Evolutionary conservation across 2,888 invertebrate species (phyloP), one percentile per base, ranked within the genome.

Genomic region (Tenthredo amoena): DNA sequence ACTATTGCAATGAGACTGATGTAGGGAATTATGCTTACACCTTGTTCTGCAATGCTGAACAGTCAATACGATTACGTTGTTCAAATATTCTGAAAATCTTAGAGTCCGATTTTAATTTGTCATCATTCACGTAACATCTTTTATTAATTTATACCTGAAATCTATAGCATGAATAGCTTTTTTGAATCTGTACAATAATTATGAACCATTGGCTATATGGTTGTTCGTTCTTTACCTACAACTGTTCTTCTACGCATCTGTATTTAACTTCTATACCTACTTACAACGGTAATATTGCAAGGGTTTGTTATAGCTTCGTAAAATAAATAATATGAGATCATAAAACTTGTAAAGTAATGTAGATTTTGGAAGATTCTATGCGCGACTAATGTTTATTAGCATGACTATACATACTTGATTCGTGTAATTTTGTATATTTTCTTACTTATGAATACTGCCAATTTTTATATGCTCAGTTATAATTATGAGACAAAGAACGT

Each of bases 351-450:
- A 86, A 86, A 85, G 71, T 82, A 74, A 84, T 68, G 58, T 77
- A 85, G 79, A 84, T 83, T 71, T 83, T 83, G 7, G 21, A 62
- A 83, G 47, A 68, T 40, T 62, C 58, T 62, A 81, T 15, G 62
- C 62, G 40, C 62, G 81, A 21, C 37, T 40, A 21, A 43, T 62
- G 26, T 81, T 40, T 62, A 81, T 81, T 31, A 47, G 50, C 40
- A 72, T 15, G 84, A 68, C 26, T 71, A 47, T 83, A 77, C 43
- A 77, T 77, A 77, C 50, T 83, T 82, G 21, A 47, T 72, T 83
- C 84, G 76, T 81, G 85, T 85, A 71, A 82, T 85, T 85, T 85
- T 85, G 85, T 85, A 85, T 83, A 85, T 85, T 85, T 85, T 76
- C 82, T 85, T 74, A 83, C 74, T 83, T 79, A 55, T 58, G 37